Evolutionary conservation across 2,113 vertebrate genomes (phyloP).

Genomic region (Riparia riparia): DNA sequence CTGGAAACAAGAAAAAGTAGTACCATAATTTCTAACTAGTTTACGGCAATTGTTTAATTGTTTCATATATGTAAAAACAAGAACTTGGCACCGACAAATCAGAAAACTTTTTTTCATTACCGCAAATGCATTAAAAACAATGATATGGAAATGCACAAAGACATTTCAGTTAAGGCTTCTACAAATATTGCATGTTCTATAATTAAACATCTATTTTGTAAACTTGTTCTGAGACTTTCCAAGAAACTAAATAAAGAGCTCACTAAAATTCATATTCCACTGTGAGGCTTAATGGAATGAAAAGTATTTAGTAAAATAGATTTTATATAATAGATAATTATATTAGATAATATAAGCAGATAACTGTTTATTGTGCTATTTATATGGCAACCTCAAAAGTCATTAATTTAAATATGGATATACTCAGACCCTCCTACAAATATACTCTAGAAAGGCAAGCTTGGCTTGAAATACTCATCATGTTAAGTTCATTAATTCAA

Average conservation of each 20-base stretch:
- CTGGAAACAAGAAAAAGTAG: background rate
- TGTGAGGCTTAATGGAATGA: background rate
- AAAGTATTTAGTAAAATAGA: background rate
- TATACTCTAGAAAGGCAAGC: background rate
- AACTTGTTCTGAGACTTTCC: background rate
- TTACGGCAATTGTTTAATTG: conserved; percentile 12
- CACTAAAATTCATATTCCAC: background rate
- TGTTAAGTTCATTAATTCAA: background rate
- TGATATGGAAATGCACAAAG: background rate
- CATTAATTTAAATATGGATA: background rate
- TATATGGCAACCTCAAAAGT: background rate
- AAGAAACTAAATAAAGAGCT: background rate
- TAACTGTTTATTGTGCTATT: background rate
- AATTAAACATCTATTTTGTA: background rate
- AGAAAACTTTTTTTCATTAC: background rate
- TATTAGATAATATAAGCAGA: no score
- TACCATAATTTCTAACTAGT: background rate
- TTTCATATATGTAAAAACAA: background rate
- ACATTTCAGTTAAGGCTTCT: conserved; percentile 61
- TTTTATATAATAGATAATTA: no score
- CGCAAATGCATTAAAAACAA: conserved; percentile 8
- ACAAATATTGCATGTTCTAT: background rate
- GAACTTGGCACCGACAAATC: conserved; percentile 27
- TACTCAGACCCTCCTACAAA: background rate
- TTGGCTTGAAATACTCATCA: background rate